Conservation (phyloP, 1,140 invertebrate species). For the Pseudomyrmex concolor region DNA sequence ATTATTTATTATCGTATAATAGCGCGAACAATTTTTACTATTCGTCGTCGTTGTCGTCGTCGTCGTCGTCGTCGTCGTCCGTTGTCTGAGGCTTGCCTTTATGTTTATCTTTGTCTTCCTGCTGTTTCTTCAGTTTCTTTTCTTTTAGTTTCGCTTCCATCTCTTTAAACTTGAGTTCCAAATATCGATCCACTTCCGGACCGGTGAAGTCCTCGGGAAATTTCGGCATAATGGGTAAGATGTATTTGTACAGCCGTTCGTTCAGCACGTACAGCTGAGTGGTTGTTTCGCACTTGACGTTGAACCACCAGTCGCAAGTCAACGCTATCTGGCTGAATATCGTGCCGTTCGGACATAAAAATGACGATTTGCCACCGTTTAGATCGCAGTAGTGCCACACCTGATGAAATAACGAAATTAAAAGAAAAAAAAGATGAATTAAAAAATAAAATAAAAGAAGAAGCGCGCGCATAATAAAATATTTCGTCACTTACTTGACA, state of each 20-base stretch:
- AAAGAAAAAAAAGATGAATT: too few relatives aligned
- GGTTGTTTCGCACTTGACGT: conserved; percentile 93
- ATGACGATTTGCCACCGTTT: conserved; percentile 95
- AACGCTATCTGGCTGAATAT: conserved; percentile 94
- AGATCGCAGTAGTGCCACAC: conserved; percentile 96
- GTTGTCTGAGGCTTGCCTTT: conserved; percentile 74
- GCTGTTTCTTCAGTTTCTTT: conserved; percentile 82
- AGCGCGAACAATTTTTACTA: too few relatives aligned
- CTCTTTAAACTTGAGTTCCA: conserved; percentile 92
- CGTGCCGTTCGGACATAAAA: conserved; percentile 95
- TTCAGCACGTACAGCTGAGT: conserved; percentile 94
- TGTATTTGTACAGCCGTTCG: conserved; percentile 94
- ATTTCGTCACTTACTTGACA: conserved; percentile 88
- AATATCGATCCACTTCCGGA: conserved; percentile 93
- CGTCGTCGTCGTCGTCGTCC: conserved; percentile 46
- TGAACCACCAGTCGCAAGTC: conserved; percentile 97
- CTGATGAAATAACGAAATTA: conserved; percentile 83
- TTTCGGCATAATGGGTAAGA: conserved; percentile 92
- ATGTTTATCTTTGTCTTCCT: conserved; percentile 77
- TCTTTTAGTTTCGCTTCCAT: conserved; percentile 90
- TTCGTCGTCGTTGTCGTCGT: too few relatives aligned
- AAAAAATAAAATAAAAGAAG: not conserved
- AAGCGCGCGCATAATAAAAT: not conserved
- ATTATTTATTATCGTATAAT: conserved; percentile 12
- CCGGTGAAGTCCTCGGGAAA: conserved; percentile 95